phyloP scores from a whole-genome alignment of 2,888 invertebrate species.

The Rhagonycha fulva region DNA sequence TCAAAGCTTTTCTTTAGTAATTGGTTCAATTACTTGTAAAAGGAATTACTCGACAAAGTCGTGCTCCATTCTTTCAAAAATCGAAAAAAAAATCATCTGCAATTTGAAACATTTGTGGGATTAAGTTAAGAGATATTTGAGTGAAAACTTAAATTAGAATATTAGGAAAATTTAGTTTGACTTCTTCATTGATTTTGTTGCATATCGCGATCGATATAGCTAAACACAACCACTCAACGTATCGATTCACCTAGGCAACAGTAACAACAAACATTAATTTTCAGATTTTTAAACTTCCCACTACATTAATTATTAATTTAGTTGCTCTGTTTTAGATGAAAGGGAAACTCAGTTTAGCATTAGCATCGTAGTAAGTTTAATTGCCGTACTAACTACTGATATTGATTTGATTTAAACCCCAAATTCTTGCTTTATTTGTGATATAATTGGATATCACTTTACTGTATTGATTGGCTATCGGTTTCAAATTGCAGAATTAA shows the following conservation, averaged over 20 bases:
- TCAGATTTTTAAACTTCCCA: not conserved
- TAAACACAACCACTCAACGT: not conserved
- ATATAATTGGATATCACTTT: not conserved
- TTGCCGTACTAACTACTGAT: not conserved
- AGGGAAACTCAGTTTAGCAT: not conserved
- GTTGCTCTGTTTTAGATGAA: not conserved
- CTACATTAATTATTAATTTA: not conserved
- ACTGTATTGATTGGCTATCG: too few species aligned
- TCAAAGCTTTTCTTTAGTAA: not conserved
- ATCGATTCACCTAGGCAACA: not conserved
- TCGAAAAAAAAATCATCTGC: not conserved
- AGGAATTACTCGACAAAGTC: not conserved
- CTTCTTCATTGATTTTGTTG: not conserved
- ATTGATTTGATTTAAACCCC: not conserved
- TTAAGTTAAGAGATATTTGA: not conserved
- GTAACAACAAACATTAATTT: not conserved
- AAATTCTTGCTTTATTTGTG: too few species aligned
- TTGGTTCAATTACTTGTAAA: not conserved
- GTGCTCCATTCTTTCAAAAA: not conserved
- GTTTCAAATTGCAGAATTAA: too few species aligned
- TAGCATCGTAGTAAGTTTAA: not conserved
- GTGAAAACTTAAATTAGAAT: not conserved
- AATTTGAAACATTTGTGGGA: not conserved
- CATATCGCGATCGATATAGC: not conserved
- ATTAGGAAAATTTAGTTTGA: not conserved